Base-by-base conservation (phyloP, 2,888 invertebrate species). In the Oeneis ivallda region DNA sequence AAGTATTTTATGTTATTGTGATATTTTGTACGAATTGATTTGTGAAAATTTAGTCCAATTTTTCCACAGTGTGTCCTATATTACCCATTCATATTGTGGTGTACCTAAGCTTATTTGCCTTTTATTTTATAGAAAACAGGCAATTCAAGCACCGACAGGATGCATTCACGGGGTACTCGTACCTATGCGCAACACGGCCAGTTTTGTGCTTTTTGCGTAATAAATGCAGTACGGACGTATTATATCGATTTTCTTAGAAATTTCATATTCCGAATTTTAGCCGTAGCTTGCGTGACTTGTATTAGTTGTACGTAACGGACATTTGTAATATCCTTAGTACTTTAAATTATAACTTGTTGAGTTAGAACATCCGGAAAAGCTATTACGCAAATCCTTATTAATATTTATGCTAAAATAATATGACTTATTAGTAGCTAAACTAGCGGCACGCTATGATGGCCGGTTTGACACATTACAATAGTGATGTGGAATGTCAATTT, bases 101-200 rank as follows among this genome's bases (percentile, higher is more conserved):
- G 69, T 78, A 79, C 82, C 83, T 84, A 82, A 77, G 77, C 77
- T 80, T 84, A 83, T 69, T 62, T 63, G 43, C 53, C 59, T 67
- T 69, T 87, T 83, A 70, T 87, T 86, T 85, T 85, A 83, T 85
- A 84, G 82, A 84, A 83, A 82, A 83, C 74, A 53, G 74, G 73
- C 72, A 76, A 78, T 75, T 75, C 71, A 59, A 68, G 62, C 71
- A 69, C 62, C 54, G 76, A 73, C 80, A 81, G 83, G 81, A 82
- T 83, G 82, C 76, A 72, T 73, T 67, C 60, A 65, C 47, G 62
- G 65, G 60, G 17, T 50, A 39, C 50, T 79, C 13, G 13, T 13
- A 41, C 4, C 37, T 60, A 50, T 39, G 49, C 45, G 60, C 65
- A 57, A 60, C 50, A 50, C 45, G 64, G 54, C 66, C 49, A 62